Conservation (phyloP, 2,113 vertebrate genomes). For the Calyptommatus sinebrachiatus region DNA sequence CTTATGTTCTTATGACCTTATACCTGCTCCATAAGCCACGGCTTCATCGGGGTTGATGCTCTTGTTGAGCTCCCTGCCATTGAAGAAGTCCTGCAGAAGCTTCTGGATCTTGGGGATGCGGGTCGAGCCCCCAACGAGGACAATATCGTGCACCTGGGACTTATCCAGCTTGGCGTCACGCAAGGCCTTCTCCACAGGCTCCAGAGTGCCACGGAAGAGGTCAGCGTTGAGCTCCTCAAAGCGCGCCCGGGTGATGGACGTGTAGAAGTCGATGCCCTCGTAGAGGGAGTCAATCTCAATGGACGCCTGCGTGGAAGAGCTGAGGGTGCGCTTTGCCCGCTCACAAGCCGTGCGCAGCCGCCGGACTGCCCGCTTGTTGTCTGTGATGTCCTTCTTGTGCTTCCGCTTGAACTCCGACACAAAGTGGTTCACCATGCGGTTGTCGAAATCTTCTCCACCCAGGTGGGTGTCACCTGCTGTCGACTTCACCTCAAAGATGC, state of each 20-base stretch:
- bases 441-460: constrained; percentile 91
- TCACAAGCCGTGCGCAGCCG: constrained; percentile 87
- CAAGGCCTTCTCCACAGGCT: constrained; percentile 88
- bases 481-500: constrained; percentile 90
- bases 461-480: constrained; percentile 90
- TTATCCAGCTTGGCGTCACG: constrained; percentile 89
- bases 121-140: constrained; percentile 90
- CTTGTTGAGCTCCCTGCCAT: constrained; percentile 89
- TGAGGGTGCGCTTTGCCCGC: constrained; percentile 88
- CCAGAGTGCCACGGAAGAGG: constrained; percentile 87
- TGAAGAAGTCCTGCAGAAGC: constrained; percentile 88
- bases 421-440: constrained; percentile 88
- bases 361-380: constrained; percentile 85
- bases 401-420: constrained; percentile 88
- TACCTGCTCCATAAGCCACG: constrained; percentile 88
- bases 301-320: constrained; percentile 90
- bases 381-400: constrained; percentile 88
- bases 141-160: constrained; percentile 86
- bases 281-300: constrained; percentile 90
- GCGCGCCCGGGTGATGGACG: constrained; percentile 87
- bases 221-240: constrained; percentile 91
- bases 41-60: constrained; percentile 93
- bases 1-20: too few species aligned
- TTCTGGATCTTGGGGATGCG: constrained; percentile 92
- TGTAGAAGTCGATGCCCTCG: constrained; percentile 89